Percentiles rank a stretch among this genome's conserved stretches.
These are phyloP conservation scores for Diabrotica balteata DNA, from an alignment of 2,888 invertebrate genomes.

Conservation along the genomic window DNA sequence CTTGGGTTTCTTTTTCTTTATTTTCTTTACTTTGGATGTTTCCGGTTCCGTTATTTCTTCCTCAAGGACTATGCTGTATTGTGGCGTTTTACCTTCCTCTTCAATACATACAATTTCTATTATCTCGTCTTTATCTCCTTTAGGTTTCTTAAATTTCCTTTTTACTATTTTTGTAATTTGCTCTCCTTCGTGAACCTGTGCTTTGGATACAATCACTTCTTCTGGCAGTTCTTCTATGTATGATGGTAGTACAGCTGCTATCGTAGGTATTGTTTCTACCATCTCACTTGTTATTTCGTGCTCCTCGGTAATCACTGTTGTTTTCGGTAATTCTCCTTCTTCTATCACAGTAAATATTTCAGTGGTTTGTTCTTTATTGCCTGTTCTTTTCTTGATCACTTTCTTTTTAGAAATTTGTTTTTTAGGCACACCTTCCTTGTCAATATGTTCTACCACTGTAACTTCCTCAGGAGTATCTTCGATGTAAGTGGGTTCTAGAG, in stretches of 20 bases:
- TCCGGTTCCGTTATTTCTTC: constrained; percentile 33
- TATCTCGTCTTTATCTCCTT: constrained; percentile 51
- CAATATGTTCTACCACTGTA: constrained; percentile 48
- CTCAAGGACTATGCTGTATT: constrained; percentile 56
- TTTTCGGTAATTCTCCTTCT: constrained; percentile 55
- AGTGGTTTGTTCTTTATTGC: constrained; percentile 50
- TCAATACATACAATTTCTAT: constrained; percentile 62
- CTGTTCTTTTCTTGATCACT: constrained; percentile 52
- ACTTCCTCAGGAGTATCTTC: constrained; percentile 49
- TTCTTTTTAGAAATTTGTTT: constrained; percentile 48
- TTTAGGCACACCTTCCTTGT: constrained; percentile 51
- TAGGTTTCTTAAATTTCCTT: constrained; percentile 49
- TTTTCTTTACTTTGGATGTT: constrained; percentile 31
- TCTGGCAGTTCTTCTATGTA: constrained; percentile 48
- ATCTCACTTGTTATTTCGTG: constrained; percentile 57
- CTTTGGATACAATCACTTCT: constrained; percentile 46
- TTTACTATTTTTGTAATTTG: constrained; percentile 48
- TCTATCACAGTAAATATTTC: constrained; percentile 59
- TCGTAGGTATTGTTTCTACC: constrained; percentile 44
- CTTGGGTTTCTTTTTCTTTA: constrained; percentile 46
- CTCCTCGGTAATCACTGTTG: constrained; percentile 54
- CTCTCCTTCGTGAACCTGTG: constrained; percentile 40
- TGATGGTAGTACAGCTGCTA: constrained; percentile 49
- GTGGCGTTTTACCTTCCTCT: constrained; percentile 60
- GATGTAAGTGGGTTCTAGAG: constrained; percentile 36